Evolutionary conservation across 2,113 vertebrate species (phyloP).

Genomic region (Tachuris rubrigastra): DNA sequence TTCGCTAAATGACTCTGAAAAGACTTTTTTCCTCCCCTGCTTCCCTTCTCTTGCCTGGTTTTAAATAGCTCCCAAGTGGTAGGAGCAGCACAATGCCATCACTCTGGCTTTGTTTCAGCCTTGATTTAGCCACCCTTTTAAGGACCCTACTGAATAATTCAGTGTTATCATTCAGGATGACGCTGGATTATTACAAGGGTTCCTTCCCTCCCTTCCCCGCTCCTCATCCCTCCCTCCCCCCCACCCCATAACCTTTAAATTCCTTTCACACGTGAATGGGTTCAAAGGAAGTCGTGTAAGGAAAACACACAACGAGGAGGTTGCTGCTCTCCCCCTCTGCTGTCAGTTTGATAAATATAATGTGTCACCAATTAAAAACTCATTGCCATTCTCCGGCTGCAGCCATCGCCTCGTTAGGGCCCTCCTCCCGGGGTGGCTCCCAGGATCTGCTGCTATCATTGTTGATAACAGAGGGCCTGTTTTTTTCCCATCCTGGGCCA

Average conservation of each 20-base stretch:
- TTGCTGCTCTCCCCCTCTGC: constrained; percentile 75
- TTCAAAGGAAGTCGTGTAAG: constrained; percentile 80
- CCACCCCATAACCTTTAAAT: constrained; percentile 74
- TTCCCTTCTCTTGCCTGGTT: constrained; percentile 29
- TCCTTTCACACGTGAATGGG: constrained; percentile 82
- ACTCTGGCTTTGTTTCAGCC: constrained; percentile 74
- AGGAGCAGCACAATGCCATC: constrained; percentile 73
- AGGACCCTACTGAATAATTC: constrained; percentile 91
- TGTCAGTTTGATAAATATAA: constrained; percentile 97
- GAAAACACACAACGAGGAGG: constrained; percentile 85
- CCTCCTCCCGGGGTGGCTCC: constrained; percentile 82
- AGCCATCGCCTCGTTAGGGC: constrained; percentile 87
- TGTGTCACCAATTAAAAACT: constrained; percentile 96
- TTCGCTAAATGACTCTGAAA: constrained; percentile 69
- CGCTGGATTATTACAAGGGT: constrained; percentile 58
- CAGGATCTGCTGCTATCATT: constrained; percentile 76
- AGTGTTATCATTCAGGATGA: constrained; percentile 87
- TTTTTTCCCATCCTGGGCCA: constrained; percentile 84
- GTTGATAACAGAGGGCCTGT: constrained; percentile 76
- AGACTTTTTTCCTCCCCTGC: constrained; percentile 69
- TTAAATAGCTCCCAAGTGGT: constrained; percentile 71
- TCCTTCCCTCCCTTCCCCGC: constrained; percentile 41
- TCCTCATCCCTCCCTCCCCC: constrained; percentile 10
- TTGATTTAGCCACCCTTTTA: constrained; percentile 83
- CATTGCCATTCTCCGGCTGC: constrained; percentile 86